Evolutionary conservation across 2,888 invertebrate species (phyloP).

Genomic region (Lampropteryx suffumata): DNA sequence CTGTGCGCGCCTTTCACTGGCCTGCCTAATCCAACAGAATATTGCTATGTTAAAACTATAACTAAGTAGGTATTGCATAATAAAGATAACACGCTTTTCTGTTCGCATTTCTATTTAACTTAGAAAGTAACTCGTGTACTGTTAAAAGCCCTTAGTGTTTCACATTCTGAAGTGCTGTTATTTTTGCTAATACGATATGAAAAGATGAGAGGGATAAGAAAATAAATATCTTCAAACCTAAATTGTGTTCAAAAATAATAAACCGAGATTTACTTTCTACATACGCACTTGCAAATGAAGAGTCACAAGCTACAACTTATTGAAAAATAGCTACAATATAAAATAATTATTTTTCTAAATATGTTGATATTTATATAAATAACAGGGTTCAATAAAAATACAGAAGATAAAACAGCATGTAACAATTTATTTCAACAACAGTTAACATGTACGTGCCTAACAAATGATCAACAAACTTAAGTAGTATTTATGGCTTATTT

Average conservation of each 20-base stretch:
- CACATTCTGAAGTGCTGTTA: constrained; percentile 8
- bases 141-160: constrained; percentile 11
- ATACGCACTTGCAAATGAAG: too few relatives aligned
- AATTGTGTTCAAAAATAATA: too few relatives aligned
- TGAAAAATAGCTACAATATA: too few relatives aligned
- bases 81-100: constrained; percentile 27
- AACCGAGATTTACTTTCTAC: too few relatives aligned
- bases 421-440: constrained; percentile 30
- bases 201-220: constrained; percentile 20
- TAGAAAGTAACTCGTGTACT: constrained; percentile 33
- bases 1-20: constrained; percentile 64
- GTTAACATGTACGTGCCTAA: constrained; percentile 21
- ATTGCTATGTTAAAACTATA: constrained; percentile 1
- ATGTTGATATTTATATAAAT: not conserved
- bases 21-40: constrained; percentile 17
- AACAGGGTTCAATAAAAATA: not conserved
- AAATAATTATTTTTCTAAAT: too few relatives aligned
- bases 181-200: constrained; percentile 21
- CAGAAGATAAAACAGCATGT: constrained; percentile 8
- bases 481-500: constrained; percentile 19
- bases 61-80: constrained; percentile 24
- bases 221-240: not conserved
- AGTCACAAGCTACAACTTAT: not conserved
- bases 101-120: constrained; percentile 36
- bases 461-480: constrained; percentile 22